These are phyloP conservation scores for Epinephelus coioides DNA, from an alignment of 2,797 vertebrate genomes.

Conservation along the genomic window DNA sequence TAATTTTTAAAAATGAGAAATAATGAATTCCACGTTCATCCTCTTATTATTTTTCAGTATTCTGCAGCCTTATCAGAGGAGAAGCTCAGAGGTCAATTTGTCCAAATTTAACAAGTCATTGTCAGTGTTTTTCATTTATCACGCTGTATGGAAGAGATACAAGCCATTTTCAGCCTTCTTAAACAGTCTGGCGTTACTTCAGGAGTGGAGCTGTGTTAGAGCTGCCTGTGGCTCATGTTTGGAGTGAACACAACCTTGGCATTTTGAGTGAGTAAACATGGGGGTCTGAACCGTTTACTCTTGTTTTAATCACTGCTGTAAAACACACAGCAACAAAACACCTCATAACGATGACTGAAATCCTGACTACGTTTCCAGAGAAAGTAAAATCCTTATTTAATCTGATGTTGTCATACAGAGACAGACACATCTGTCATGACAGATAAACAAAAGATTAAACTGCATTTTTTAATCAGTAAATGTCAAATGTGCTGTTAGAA, in stretches of 20 bases:
- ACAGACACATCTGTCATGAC: conserved; percentile 25
- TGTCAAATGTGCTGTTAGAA: conserved; percentile 6
- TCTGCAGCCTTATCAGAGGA: conserved; percentile 14
- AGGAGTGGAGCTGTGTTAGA: conserved; percentile 4
- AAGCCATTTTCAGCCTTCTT: not conserved
- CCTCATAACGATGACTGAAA: conserved; percentile 12
- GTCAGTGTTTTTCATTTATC: conserved; percentile 8
- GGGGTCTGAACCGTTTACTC: conserved; percentile 48
- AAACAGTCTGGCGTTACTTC: conserved; percentile 5
- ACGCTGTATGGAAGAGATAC: not conserved
- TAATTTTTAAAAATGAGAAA: conserved; percentile 3
- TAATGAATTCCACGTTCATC: not conserved
- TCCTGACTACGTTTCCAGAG: conserved; percentile 16
- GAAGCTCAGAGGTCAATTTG: not conserved
- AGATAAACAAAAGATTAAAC: conserved; percentile 27
- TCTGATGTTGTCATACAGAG: conserved; percentile 14
- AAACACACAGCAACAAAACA: conserved; percentile 45
- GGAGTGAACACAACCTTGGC: conserved; percentile 64
- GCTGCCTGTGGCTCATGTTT: conserved; percentile 53
- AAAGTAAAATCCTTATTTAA: conserved; percentile 31
- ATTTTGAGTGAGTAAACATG: conserved; percentile 66
- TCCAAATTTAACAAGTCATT: conserved; percentile 9
- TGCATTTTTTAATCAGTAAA: conserved; percentile 30
- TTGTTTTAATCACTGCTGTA: conserved; percentile 34
- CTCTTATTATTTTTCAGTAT: conserved; percentile 2